Evolutionary conservation across 2,113 vertebrate genomes (phyloP).

Genomic region (Agapornis roseicollis): DNA sequence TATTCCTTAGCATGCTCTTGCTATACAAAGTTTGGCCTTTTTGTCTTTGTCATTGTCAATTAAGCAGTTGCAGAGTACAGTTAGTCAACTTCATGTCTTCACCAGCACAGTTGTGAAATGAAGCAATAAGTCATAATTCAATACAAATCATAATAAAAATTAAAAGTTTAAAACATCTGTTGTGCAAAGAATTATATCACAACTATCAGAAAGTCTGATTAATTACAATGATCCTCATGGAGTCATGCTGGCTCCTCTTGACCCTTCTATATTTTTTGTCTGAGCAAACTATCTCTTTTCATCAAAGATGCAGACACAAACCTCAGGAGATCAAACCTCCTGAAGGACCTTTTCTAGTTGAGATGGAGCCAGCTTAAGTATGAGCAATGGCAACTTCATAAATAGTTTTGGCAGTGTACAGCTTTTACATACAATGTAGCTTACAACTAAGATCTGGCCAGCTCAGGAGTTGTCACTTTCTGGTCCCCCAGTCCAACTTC

Average conservation of each 20-base stretch:
- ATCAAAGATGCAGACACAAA: background rate
- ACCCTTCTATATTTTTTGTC: background rate
- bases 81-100: background rate
- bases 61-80: background rate
- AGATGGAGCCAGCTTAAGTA: background rate
- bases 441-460: background rate
- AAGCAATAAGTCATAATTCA: background rate
- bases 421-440: background rate
- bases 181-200: background rate
- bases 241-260: background rate
- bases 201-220: background rate
- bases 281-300: background rate
- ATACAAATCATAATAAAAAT: background rate
- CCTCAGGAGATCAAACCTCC: background rate
- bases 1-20: fast-evolving
- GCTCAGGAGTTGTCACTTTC: background rate
- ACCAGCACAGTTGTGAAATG: background rate
- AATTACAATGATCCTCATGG: background rate
- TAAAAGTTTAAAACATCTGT: background rate
- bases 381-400: background rate
- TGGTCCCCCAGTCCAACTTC: fast-evolving
- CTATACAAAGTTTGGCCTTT: background rate
- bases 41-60: fast-evolving
- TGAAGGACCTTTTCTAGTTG: background rate
- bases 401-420: background rate